A percentile compares a stretch with the other conserved stretches of the same genome.
Conservation (phyloP, 2,888 invertebrate species). For the Epinotia ramella region DNA sequence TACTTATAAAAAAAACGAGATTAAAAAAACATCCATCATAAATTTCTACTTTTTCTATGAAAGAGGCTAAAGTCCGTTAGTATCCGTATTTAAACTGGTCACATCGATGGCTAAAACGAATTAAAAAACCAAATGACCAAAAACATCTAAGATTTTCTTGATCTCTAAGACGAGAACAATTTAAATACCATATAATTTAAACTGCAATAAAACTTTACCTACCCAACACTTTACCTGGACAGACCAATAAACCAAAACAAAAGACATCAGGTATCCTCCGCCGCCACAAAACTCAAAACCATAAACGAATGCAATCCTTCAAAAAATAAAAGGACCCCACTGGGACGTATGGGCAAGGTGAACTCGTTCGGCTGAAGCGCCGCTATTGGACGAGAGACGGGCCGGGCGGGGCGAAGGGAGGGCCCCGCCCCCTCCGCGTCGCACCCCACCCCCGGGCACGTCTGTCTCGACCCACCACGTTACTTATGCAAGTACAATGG, state of each 20-base stretch:
- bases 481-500: constrained; percentile 64
- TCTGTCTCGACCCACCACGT: constrained; percentile 67
- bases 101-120: background rate
- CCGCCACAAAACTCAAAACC: constrained; percentile 38
- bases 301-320: constrained; percentile 47
- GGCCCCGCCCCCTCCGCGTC: constrained; percentile 72
- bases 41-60: background rate
- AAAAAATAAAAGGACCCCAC: constrained; percentile 63
- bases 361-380: constrained; percentile 71
- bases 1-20: background rate
- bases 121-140: too few species aligned
- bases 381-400: constrained; percentile 75
- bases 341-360: constrained; percentile 82
- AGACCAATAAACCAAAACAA: constrained; percentile 32
- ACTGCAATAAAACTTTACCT: background rate
- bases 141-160: too few species aligned
- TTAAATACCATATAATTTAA: background rate
- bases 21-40: background rate
- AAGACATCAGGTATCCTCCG: constrained; percentile 25
- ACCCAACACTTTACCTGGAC: constrained; percentile 10
- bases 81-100: background rate
- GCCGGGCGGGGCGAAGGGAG: constrained; percentile 76
- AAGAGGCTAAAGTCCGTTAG: background rate
- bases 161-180: background rate
- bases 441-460: constrained; percentile 72